phyloP scores from a whole-genome alignment of 1,140 invertebrate species.

The Drosophila saltans region DNA sequence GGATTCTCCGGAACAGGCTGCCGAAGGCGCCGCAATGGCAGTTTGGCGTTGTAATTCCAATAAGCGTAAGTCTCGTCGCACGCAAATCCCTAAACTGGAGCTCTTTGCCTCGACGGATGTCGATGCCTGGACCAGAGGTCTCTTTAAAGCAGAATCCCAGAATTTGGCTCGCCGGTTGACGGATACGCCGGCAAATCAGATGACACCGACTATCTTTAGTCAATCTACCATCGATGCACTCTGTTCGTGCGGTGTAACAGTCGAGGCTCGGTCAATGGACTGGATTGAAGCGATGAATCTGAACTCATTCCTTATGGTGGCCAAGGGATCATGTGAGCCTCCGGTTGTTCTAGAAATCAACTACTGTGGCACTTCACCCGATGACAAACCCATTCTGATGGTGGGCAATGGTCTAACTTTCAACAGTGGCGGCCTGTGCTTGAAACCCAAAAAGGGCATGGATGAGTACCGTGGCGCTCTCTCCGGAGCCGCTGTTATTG shows the following conservation, averaged over 20 bases:
- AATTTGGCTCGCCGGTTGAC: conserved; percentile 91
- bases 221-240: conserved; percentile 85
- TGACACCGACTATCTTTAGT: conserved; percentile 93
- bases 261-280: conserved; percentile 86
- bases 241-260: conserved; percentile 85
- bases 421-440: conserved; percentile 90
- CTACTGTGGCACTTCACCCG: conserved; percentile 60
- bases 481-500: conserved; percentile 77
- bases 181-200: conserved; percentile 93
- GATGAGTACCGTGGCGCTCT: conserved; percentile 94
- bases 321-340: conserved; percentile 89
- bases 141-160: conserved; percentile 91
- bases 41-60: conserved; percentile 88
- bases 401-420: conserved; percentile 71
- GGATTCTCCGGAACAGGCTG: conserved; percentile 89
- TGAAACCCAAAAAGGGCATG: conserved; percentile 90
- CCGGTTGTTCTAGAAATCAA: conserved; percentile 80
- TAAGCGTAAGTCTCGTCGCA: conserved; percentile 84
- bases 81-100: conserved; percentile 84
- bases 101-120: conserved; percentile 83
- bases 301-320: conserved; percentile 89
- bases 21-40: conserved; percentile 88
- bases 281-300: conserved; percentile 68
- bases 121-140: conserved; percentile 89
- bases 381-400: conserved; percentile 60